These are phyloP conservation scores for Ariopsis seemanni DNA, from an alignment of 2,113 vertebrate genomes.

Conservation along the genomic window DNA sequence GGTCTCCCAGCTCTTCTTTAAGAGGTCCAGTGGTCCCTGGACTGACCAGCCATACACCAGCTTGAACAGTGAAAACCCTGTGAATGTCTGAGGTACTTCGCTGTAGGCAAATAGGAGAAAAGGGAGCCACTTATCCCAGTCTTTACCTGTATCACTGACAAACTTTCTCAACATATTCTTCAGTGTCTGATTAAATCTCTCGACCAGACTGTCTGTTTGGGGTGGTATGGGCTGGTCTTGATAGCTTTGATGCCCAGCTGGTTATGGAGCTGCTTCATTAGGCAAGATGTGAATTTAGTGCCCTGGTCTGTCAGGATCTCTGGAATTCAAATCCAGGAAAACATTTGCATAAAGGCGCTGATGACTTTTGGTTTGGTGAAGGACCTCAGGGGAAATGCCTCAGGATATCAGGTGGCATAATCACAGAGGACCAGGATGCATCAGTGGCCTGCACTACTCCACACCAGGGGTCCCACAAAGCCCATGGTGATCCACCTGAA, in stretches of 20 bases:
- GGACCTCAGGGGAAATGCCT: background rate
- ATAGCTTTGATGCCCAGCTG: background rate
- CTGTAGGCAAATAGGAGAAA: background rate
- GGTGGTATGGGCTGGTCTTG: background rate
- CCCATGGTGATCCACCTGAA: background rate
- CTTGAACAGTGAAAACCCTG: constrained; percentile 20
- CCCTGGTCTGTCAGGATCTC: constrained; percentile 15
- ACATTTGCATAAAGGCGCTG: background rate
- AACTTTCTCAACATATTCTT: background rate
- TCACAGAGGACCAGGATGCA: background rate
- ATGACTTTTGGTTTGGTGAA: background rate
- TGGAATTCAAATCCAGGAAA: background rate
- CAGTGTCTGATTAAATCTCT: background rate
- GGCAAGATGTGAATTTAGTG: background rate
- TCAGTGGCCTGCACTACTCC: background rate
- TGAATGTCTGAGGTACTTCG: background rate
- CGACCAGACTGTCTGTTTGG: background rate
- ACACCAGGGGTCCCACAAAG: background rate
- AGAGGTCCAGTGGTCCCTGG: constrained; percentile 2
- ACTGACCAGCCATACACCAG: background rate
- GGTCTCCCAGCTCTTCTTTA: background rate
- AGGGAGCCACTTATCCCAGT: background rate
- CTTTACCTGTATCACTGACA: background rate
- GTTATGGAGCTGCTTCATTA: background rate
- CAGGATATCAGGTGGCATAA: background rate